phyloP scores from a whole-genome alignment of 2,797 vertebrate species.

The Sciaenops ocellatus region DNA sequence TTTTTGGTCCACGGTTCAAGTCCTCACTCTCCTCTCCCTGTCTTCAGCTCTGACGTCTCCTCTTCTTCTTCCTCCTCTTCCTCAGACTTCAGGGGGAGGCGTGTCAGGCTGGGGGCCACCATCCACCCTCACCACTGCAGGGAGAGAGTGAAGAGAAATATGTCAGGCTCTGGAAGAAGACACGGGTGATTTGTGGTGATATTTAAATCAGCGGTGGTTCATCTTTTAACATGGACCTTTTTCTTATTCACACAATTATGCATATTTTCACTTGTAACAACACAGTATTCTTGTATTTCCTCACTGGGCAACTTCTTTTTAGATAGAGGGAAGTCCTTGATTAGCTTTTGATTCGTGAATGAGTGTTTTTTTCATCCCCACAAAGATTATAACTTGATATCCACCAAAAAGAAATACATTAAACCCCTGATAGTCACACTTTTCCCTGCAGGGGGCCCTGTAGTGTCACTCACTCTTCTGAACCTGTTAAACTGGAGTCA shows the following conservation, averaged over 20 bases:
- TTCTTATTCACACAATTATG: slow-evolving; percentile 7
- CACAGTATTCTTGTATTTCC: neutral
- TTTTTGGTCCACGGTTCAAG: slow-evolving; percentile 55
- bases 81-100: slow-evolving; percentile 86
- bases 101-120: slow-evolving; percentile 84
- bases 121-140: slow-evolving; percentile 89
- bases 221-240: neutral
- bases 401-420: neutral
- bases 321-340: slow-evolving; percentile 5
- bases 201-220: slow-evolving; percentile 19
- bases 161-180: slow-evolving; percentile 26
- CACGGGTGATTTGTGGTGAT: slow-evolving; percentile 12
- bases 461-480: slow-evolving; percentile 57
- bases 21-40: slow-evolving; percentile 43
- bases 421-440: slow-evolving; percentile 17
- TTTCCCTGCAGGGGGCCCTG: slow-evolving; percentile 70
- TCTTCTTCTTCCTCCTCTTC: slow-evolving; percentile 83
- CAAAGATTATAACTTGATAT: neutral
- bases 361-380: neutral
- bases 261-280: neutral
- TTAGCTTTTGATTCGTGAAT: neutral
- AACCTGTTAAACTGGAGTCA: slow-evolving; percentile 74
- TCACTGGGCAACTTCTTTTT: neutral
- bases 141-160: slow-evolving; percentile 45
- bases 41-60: slow-evolving; percentile 74